These are phyloP conservation scores for Podarcis muralis DNA, from an alignment of 2,113 vertebrate species.

Conservation along the genomic window DNA sequence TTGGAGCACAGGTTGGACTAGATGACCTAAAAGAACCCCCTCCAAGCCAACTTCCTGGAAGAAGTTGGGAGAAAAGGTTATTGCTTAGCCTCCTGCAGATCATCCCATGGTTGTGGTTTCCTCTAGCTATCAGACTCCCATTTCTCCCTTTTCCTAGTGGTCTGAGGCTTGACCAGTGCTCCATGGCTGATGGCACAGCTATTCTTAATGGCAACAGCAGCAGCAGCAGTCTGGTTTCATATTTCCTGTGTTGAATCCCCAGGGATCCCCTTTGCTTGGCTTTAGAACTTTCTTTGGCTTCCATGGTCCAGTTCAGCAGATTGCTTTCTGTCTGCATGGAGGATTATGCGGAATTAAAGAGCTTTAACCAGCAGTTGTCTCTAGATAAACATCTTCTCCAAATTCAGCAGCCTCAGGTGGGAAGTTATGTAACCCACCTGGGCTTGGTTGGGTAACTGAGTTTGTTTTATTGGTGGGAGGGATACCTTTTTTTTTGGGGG, in stretches of 20 bases:
- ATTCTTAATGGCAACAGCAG: neutral
- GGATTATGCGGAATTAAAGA: conserved; percentile 69
- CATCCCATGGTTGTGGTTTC: neutral
- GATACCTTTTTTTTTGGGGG: too few relatives aligned
- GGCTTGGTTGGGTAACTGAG: conserved; percentile 1
- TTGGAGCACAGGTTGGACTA: neutral
- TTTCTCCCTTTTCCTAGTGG: neutral
- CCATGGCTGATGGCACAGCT: neutral
- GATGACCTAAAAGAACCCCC: too few relatives aligned
- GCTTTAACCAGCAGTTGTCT: conserved; percentile 68
- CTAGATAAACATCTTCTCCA: conserved; percentile 55
- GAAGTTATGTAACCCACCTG: neutral
- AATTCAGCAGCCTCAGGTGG: conserved; percentile 50
- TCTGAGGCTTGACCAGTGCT: neutral
- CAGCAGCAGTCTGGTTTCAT: neutral
- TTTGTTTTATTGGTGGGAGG: neutral
- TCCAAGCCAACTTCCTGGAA: neutral
- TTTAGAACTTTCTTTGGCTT: neutral
- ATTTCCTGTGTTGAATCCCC: accelerated
- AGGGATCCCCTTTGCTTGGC: accelerated
- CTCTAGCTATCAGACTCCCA: neutral
- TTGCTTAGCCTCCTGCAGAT: neutral
- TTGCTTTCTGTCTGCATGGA: conserved; percentile 15
- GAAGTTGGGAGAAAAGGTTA: neutral
- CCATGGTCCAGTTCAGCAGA: neutral